Percentiles rank a stretch among this genome's conserved stretches.
Conservation (phyloP, 2,797 vertebrate species). For the Sphenopsis melanotis region DNA sequence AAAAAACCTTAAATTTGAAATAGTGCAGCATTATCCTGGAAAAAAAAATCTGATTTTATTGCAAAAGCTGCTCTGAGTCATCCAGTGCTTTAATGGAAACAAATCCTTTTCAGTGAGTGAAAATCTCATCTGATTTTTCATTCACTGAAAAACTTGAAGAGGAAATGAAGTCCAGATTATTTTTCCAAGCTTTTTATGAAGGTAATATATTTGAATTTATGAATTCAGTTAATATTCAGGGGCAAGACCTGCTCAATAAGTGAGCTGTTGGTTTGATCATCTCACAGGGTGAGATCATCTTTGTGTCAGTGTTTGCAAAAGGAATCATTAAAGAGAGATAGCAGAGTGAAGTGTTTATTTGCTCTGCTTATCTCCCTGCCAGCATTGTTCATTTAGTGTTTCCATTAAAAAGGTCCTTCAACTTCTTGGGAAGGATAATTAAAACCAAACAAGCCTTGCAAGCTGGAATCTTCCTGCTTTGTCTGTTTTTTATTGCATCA, state of each 20-base stretch:
- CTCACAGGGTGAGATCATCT: background rate
- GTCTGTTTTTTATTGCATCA: background rate
- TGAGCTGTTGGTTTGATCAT: background rate
- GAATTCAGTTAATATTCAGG: background rate
- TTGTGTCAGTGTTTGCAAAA: background rate
- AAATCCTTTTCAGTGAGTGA: background rate
- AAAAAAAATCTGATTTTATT: background rate
- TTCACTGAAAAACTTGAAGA: background rate
- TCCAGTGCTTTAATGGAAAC: background rate
- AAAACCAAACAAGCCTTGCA: background rate
- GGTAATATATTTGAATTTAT: background rate
- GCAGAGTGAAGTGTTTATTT: constrained; percentile 9
- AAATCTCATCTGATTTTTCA: background rate
- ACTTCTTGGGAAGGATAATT: constrained; percentile 4
- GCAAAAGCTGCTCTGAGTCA: background rate
- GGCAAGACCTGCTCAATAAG: background rate
- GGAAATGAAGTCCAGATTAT: background rate
- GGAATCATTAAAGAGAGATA: background rate
- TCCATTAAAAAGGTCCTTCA: constrained; percentile 8
- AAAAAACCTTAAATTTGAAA: background rate
- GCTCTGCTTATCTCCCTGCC: background rate
- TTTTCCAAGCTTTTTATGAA: background rate
- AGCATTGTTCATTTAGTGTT: background rate
- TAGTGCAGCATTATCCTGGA: background rate
- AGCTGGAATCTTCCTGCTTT: background rate